Percentiles rank a stretch among this genome's conserved stretches.
Conservation (phyloP, 1,140 invertebrate species). For the Rhynchophorus ferrugineus region DNA sequence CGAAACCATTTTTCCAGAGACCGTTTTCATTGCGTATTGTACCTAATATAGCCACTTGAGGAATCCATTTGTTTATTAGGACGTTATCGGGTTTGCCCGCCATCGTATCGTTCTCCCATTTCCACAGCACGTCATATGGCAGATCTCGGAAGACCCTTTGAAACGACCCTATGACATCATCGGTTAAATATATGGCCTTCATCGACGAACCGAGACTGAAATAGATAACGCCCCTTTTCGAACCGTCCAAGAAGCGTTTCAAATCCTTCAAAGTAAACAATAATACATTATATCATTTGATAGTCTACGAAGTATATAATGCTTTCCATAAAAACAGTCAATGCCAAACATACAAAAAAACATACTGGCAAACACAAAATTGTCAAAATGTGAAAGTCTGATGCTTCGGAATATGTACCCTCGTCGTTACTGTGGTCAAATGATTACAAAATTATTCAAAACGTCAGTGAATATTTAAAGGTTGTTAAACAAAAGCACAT, state of each 20-base stretch:
- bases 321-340: too few species aligned
- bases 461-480: too few species aligned
- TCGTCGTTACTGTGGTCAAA: too few species aligned
- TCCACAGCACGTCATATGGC: constrained; percentile 49
- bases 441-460: too few species aligned
- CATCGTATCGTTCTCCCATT: constrained; percentile 42
- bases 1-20: too few species aligned
- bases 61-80: constrained; percentile 45
- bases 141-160: constrained; percentile 43
- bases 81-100: constrained; percentile 42
- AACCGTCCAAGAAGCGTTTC: constrained; percentile 42
- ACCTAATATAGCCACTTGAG: constrained; percentile 46
- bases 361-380: too few species aligned
- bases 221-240: constrained; percentile 44
- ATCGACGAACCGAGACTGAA: constrained; percentile 47
- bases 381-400: too few species aligned
- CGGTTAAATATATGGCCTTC: constrained; percentile 39
- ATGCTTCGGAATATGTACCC: too few species aligned
- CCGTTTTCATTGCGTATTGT: constrained; percentile 18
- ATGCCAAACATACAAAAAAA: too few species aligned
- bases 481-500: too few species aligned
- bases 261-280: constrained; percentile 44
- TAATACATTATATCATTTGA: too few species aligned
- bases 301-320: too few species aligned
- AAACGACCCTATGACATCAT: constrained; percentile 37